These are phyloP conservation scores for Jaculus jaculus DNA, from an alignment of 2,113 vertebrate genomes.

Conservation along the genomic window DNA sequence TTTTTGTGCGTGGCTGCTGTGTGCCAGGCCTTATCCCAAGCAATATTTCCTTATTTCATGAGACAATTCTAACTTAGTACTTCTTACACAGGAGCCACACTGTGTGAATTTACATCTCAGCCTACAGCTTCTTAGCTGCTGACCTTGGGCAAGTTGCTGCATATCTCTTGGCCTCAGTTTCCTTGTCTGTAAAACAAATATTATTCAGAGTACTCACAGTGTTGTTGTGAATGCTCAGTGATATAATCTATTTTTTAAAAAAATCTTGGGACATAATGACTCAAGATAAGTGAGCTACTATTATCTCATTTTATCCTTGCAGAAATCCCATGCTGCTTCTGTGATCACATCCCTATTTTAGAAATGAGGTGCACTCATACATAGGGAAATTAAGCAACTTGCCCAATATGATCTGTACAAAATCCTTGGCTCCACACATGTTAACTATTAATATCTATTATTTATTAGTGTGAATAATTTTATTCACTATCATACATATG, in stretches of 20 bases:
- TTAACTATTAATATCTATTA: background rate
- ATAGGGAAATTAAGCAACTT: background rate
- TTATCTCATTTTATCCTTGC: slow-evolving; percentile 35
- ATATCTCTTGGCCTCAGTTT: slow-evolving; percentile 11
- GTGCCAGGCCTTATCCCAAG: background rate
- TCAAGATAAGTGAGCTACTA: background rate
- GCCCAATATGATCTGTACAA: background rate
- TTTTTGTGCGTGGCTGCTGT: background rate
- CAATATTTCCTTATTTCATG: background rate
- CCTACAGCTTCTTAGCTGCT: slow-evolving; percentile 1
- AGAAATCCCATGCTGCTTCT: background rate
- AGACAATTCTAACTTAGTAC: slow-evolving; percentile 12
- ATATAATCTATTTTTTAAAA: background rate
- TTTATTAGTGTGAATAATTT: slow-evolving; percentile 31
- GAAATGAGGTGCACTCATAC: background rate
- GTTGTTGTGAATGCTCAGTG: background rate
- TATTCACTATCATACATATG: background rate
- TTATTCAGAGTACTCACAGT: background rate
- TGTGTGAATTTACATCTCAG: background rate
- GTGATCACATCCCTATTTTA: slow-evolving; percentile 5
- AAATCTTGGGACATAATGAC: background rate
- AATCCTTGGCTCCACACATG: background rate
- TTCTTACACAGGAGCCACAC: background rate
- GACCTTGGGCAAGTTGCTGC: background rate
- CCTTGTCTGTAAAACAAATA: slow-evolving; percentile 29